A percentile compares a stretch with the other conserved stretches of the same genome.
Conservation (phyloP, 2,797 vertebrate genomes). For the Gymnothorax reevesii region DNA sequence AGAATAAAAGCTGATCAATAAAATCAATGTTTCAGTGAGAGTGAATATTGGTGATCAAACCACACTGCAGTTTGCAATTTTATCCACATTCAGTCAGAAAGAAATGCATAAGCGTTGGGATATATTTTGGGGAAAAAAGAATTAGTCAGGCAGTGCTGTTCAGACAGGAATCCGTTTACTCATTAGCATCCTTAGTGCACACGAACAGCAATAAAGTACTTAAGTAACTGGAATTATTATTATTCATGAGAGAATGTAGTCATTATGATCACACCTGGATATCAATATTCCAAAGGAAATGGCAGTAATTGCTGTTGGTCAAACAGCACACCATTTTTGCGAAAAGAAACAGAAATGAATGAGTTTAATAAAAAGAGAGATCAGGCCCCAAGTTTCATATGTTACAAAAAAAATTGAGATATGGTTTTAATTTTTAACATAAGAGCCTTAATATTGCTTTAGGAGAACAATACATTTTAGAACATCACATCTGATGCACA, state of each 20-base stretch:
- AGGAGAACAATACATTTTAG: neutral
- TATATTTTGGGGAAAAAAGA: neutral
- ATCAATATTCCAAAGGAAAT: neutral
- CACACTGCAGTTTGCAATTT: neutral
- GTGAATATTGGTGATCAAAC: neutral
- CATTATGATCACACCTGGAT: neutral
- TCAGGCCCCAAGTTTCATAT: neutral
- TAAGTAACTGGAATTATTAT: neutral
- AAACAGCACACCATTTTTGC: neutral
- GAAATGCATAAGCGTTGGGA: neutral
- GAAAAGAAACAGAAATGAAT: constrained; percentile 2
- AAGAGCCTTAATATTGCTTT: neutral
- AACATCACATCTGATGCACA: neutral
- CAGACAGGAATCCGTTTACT: neutral
- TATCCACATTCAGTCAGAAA: neutral
- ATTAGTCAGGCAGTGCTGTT: neutral
- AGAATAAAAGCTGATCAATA: neutral
- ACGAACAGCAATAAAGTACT: neutral
- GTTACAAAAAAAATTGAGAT: neutral
- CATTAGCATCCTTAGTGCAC: neutral
- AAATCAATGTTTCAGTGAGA: neutral
- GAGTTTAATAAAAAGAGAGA: neutral
- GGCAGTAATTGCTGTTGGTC: neutral
- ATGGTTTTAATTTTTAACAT: neutral
- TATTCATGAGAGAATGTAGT: neutral